phyloP scores from a whole-genome alignment of 2,797 vertebrate species.

The Enteromius viviparus region DNA sequence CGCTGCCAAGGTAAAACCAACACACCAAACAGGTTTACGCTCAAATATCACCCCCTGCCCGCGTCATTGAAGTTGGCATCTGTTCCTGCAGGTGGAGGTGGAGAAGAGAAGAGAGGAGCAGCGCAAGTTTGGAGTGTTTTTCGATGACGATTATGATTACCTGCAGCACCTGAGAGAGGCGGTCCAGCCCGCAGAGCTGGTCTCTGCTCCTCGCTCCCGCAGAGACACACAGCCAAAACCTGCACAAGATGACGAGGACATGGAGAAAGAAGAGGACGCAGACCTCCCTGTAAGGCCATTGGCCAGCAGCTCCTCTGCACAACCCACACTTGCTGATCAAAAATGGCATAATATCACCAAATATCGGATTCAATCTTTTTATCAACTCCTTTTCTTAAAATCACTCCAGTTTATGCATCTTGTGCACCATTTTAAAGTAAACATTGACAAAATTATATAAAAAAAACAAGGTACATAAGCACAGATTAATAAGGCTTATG shows the following conservation, averaged over 20 bases:
- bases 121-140: slow-evolving; percentile 91
- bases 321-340: too few relatives aligned
- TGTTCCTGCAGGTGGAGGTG: slow-evolving; percentile 66
- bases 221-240: slow-evolving; percentile 55
- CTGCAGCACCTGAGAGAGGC: slow-evolving; percentile 93
- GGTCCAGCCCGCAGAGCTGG: slow-evolving; percentile 77
- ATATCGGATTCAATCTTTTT: background rate
- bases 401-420: background rate
- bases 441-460: background rate
- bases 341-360: background rate
- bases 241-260: slow-evolving; percentile 64
- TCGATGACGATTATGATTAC: slow-evolving; percentile 95
- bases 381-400: background rate
- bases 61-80: background rate
- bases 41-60: too few relatives aligned
- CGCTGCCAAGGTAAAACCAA: slow-evolving; percentile 74
- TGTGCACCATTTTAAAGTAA: background rate
- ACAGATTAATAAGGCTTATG: background rate
- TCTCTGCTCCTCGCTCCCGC: slow-evolving; percentile 65
- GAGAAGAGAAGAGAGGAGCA: slow-evolving; percentile 88
- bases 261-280: slow-evolving; percentile 1
- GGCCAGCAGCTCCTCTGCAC: background rate
- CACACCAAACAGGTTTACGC: background rate
- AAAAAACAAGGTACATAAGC: background rate
- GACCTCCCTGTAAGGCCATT: slow-evolving; percentile 74